Evolutionary conservation across 2,888 invertebrate genomes (phyloP).

Genomic region (Syrphus vitripennis): DNA sequence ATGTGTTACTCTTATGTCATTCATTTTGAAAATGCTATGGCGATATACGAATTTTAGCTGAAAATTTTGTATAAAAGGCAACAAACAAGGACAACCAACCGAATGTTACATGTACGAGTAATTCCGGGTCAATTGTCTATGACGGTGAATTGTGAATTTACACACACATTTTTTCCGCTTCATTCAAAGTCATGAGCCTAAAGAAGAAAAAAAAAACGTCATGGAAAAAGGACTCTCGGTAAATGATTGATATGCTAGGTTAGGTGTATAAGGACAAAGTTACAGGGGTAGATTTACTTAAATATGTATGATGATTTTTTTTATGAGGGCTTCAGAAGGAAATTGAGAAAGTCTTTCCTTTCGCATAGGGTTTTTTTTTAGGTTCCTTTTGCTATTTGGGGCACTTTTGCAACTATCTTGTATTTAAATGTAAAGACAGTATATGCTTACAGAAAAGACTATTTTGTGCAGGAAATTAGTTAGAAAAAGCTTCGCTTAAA

Average conservation of each 20-base stretch:
- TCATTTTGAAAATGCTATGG: constrained; percentile 9
- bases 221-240: neutral
- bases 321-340: no score
- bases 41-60: constrained; percentile 17
- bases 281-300: neutral
- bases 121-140: constrained; percentile 60
- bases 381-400: no score
- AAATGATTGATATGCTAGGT: constrained; percentile 14
- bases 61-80: neutral
- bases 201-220: neutral
- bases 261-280: neutral
- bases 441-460: no score
- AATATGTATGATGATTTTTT: no score
- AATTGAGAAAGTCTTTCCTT: no score
- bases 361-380: no score
- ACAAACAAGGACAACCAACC: constrained; percentile 15
- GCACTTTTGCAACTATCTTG: no score
- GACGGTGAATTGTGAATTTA: constrained; percentile 51
- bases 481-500: no score
- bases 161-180: constrained; percentile 32
- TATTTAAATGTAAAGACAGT: no score
- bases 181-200: neutral
- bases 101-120: constrained; percentile 33
- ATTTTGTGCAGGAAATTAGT: no score
- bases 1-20: constrained; percentile 17